phyloP scores from a whole-genome alignment of 2,888 invertebrate genomes.

The Glaucopsyche alexis region DNA sequence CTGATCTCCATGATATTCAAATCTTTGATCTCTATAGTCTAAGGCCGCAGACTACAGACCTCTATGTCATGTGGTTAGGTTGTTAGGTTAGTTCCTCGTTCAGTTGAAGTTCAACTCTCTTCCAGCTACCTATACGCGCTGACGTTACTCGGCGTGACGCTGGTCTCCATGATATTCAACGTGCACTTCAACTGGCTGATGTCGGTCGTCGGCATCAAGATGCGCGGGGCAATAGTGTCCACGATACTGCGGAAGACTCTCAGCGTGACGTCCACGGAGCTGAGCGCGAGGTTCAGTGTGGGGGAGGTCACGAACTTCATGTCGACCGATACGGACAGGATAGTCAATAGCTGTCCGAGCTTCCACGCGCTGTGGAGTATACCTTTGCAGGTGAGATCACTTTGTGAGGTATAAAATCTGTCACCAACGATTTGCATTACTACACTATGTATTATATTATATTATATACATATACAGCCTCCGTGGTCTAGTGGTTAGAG shows the following conservation, averaged over 20 bases:
- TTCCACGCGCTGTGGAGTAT: constrained; percentile 99
- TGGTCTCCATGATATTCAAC: constrained; percentile 84
- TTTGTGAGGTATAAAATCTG: neutral
- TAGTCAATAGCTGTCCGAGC: constrained; percentile 96
- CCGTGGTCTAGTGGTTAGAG: no score
- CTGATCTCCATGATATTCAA: constrained; percentile 83
- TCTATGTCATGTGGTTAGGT: no score
- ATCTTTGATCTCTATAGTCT: no score
- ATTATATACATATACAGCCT: no score
- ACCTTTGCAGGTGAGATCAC: constrained; percentile 86
- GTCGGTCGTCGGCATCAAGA: constrained; percentile 90
- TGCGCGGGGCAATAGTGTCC: constrained; percentile 91
- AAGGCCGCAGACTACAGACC: no score
- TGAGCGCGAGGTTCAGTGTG: constrained; percentile 74
- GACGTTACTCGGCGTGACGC: constrained; percentile 73
- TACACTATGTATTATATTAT: no score
- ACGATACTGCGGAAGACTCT: constrained; percentile 82
- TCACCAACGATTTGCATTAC: no score
- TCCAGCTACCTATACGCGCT: constrained; percentile 68
- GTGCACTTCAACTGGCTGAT: constrained; percentile 95
- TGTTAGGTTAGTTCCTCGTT: no score
- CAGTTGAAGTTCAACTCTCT: constrained; percentile 35
- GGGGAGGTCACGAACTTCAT: constrained; percentile 98
- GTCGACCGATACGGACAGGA: constrained; percentile 97
- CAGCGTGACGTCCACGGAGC: constrained; percentile 70